Evolutionary conservation across 1,140 invertebrate species (phyloP).

Genomic region (Conus betulinus): DNA sequence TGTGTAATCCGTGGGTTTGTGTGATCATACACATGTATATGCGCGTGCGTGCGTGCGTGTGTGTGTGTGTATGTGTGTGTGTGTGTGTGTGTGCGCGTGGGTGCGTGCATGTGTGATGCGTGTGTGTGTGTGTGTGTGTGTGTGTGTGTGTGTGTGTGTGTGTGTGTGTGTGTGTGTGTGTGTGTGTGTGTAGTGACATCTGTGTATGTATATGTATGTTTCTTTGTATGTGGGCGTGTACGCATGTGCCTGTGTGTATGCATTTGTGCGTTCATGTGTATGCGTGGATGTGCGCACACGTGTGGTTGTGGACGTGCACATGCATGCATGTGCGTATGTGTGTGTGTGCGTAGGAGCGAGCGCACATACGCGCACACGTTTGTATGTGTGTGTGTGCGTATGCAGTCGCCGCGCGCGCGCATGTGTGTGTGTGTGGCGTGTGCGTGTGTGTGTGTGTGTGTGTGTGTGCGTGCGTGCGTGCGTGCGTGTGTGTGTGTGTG

Average conservation of each 20-base stretch:
- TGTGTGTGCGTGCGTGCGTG: too few species aligned
- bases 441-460: too few species aligned
- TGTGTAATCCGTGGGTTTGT: background rate
- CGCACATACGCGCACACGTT: too few species aligned
- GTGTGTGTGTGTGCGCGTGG: too few species aligned
- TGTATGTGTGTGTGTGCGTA: too few species aligned
- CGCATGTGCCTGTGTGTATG: background rate
- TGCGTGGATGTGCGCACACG: background rate
- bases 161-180: background rate
- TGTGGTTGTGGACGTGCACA: background rate
- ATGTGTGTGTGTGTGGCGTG: background rate
- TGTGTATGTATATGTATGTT: too few species aligned
- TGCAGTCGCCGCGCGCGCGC: background rate
- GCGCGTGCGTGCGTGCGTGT: too few species aligned
- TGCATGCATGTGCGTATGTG: background rate
- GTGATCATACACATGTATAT: background rate
- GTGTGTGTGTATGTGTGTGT: too few species aligned
- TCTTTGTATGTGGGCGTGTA: too few species aligned
- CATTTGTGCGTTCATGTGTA: background rate
- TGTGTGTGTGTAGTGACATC: too few species aligned
- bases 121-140: background rate
- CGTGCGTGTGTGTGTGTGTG: too few species aligned
- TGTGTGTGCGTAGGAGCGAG: background rate
- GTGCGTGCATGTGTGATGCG: too few species aligned
- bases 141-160: background rate